Conservation (phyloP, 2,888 invertebrate species). For the Drosophila sordidapex region DNA sequence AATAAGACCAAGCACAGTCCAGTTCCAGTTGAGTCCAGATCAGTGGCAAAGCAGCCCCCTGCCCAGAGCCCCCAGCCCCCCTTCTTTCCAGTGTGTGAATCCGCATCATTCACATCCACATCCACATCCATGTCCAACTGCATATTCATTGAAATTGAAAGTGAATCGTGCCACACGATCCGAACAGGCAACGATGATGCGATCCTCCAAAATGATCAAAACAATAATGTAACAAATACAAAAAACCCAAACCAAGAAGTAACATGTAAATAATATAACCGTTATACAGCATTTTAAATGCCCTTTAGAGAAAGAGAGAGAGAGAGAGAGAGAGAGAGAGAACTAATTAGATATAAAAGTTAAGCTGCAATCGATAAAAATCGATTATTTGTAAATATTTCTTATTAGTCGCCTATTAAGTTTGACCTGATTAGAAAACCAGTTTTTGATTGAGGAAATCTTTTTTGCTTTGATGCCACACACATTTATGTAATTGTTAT, state of each 20-base stretch:
- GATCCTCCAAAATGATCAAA: slow-evolving; percentile 67
- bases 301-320: background rate
- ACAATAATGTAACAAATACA: slow-evolving; percentile 65
- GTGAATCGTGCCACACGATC: slow-evolving; percentile 81
- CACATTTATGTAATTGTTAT: slow-evolving; percentile 5
- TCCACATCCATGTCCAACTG: slow-evolving; percentile 24
- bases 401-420: slow-evolving; percentile 3
- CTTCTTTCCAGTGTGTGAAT: slow-evolving; percentile 44
- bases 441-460: slow-evolving; percentile 10
- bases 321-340: background rate
- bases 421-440: slow-evolving; percentile 5
- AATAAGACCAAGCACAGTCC: slow-evolving; percentile 67
- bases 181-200: slow-evolving; percentile 54
- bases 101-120: slow-evolving; percentile 23
- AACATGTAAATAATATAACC: slow-evolving; percentile 6
- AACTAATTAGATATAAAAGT: background rate
- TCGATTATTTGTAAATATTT: slow-evolving; percentile 3
- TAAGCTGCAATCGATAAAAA: slow-evolving; percentile 2
- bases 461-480: background rate
- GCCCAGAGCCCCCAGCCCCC: background rate
- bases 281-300: slow-evolving; percentile 14
- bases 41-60: slow-evolving; percentile 4
- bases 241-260: slow-evolving; percentile 33
- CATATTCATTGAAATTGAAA: slow-evolving; percentile 79
- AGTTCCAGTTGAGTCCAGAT: slow-evolving; percentile 63